Evolutionary conservation across 1,140 invertebrate species (phyloP).

Genomic region (Planococcus citri): DNA sequence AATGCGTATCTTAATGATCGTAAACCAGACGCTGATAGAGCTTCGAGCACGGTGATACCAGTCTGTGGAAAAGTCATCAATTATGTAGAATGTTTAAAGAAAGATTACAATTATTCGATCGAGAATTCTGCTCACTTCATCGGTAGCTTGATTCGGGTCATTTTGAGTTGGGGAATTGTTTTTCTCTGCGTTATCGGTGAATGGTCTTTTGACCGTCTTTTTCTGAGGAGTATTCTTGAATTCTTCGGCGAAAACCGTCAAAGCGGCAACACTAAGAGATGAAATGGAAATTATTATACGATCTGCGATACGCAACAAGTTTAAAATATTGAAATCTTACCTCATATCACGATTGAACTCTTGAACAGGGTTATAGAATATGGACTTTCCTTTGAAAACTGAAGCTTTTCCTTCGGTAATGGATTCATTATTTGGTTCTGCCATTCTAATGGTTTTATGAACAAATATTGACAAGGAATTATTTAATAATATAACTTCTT

Average conservation of each 20-base stretch:
- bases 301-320: neutral
- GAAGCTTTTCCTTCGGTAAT: slow-evolving; percentile 62
- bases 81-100: too few species aligned
- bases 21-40: slow-evolving; percentile 86
- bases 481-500: too few species aligned
- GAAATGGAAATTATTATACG: slow-evolving; percentile 22
- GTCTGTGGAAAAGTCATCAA: slow-evolving; percentile 33
- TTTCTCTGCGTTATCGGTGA: neutral
- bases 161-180: neutral
- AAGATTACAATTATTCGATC: too few species aligned
- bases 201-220: neutral
- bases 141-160: neutral
- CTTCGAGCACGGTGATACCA: slow-evolving; percentile 73
- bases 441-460: neutral
- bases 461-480: too few species aligned
- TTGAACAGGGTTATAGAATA: slow-evolving; percentile 97
- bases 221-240: neutral
- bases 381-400: slow-evolving; percentile 47
- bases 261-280: slow-evolving; percentile 35
- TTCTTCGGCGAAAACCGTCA: slow-evolving; percentile 35
- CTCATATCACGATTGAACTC: slow-evolving; percentile 95
- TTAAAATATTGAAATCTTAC: slow-evolving; percentile 38
- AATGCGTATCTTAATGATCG: slow-evolving; percentile 92
- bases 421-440: neutral
- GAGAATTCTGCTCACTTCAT: neutral